Evolutionary conservation across 1,140 invertebrate species (phyloP), one percentile per base, ranked within the genome.

Genomic region (Whitmania pigra): DNA sequence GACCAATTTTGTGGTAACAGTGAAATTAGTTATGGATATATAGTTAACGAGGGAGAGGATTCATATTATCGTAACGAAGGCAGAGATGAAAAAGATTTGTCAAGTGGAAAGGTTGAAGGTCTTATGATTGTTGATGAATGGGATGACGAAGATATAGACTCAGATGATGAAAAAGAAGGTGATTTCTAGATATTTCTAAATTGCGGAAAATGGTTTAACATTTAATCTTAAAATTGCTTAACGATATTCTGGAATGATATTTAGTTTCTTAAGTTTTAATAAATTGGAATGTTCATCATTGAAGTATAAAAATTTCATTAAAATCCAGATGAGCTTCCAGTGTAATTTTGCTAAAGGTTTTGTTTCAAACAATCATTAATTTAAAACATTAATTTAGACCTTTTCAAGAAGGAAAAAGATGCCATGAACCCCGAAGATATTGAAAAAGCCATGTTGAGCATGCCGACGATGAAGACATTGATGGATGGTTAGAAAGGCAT

Each of bases 391-490:
- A 49, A 49, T 49, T 49, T 49, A 49, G 43, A 49, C 15, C 43
- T 49, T 49, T 49, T 49, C 7, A 25, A 70, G 7, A 53, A 70
- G n/a, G 69, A 70, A 36, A 49, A 70, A 70, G 69, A 70, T 53
- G 69, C 69, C 18, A 20, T 70, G 36, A 70, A 70, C 22, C 69
- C 69, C 22, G 69, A 70, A 53, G 49, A 53, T 9, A 53, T 70
- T 49, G 69, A 70, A 54, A 36, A 29, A 53, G 31, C 53, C 25
- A 18, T 70, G 18, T 53, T 70, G 36, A 43, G 53, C 49, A 70
- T 70, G 69, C 69, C 69, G 0, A 25, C 69, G 11, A 36, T 70
- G 69, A 70, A 70, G 22, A 49, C 29, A 43, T 25, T 70, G 20
- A 36, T 70, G 31, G 43, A 70, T 53, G 69, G 69, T 70, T 27